Evolutionary conservation across 2,797 vertebrate species (phyloP), one percentile per base, ranked within the genome.

Genomic region (Acestrorhynchus altus): DNA sequence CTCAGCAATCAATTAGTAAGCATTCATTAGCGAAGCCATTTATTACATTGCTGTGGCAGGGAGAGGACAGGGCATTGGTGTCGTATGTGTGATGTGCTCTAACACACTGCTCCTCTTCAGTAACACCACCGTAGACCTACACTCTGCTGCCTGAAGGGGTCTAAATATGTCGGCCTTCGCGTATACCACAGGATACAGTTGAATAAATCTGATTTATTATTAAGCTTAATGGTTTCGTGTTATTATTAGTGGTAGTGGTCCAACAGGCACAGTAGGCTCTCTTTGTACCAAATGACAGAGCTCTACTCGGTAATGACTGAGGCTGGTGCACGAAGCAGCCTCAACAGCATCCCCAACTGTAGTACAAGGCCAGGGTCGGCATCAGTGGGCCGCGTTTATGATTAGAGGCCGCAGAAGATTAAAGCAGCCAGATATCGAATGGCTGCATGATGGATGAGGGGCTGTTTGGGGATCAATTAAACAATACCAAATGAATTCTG

Each of bases 1-100:
- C 91, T 87, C 90, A 83, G 84, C 90, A 91, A 93, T 93, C 92
- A 93, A 93, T 93, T 92, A 92, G 89, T 79, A 88, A 86, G 83
- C 90, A 83, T 91, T 93, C 90, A 90, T 93, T 92, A 93, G 90
- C 65, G 3, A 28, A 84, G 81, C 89, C 85, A 89, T 94, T 90
- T 85, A 88, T 93, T 93, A 92, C 81, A 84, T 85, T 83, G 86
- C 72, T 61, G 69, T 86, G 88, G 89, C 89, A 89, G 87, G 76
- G 80, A 89, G 61, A 69, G 82, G 79, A 88, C 88, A 74, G 81
- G 73, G 80, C 52, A 42, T 1, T 39, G 42, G 52, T 49, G 66
- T 65, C 60, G 83, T 85, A 87, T 77, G 74, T 71, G 77, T n/a
- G 35, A 64, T 11, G 46, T 13, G 11, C 42, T 26, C 39, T 20